phyloP scores from a whole-genome alignment of 2,797 vertebrate species.

The Acridotheres tristis region DNA sequence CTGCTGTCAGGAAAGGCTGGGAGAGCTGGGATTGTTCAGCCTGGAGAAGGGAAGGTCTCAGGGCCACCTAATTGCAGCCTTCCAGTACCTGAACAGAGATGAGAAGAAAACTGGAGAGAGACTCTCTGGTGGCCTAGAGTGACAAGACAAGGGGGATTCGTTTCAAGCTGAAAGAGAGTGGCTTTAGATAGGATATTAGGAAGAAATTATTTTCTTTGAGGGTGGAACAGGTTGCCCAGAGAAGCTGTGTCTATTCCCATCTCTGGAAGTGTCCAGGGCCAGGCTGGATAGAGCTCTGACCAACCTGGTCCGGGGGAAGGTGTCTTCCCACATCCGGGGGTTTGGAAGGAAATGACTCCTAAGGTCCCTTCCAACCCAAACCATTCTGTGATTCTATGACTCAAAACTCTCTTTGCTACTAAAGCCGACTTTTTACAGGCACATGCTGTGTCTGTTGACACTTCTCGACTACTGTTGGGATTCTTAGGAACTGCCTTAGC shows the following conservation, averaged over 20 bases:
- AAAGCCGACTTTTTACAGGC: neutral
- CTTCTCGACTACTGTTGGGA: rapidly evolving
- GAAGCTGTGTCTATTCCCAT: neutral
- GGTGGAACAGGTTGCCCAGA: neutral
- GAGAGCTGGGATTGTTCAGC: neutral
- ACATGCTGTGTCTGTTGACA: rapidly evolving
- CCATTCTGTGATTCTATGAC: neutral
- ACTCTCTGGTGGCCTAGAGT: neutral
- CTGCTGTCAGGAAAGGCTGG: neutral
- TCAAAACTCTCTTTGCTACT: neutral
- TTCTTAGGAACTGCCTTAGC: neutral
- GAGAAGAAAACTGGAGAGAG: neutral
- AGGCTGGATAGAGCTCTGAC: neutral
- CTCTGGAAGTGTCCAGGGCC: neutral
- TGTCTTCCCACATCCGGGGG: neutral
- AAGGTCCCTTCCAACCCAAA: neutral
- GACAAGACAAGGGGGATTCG: neutral
- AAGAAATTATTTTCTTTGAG: neutral
- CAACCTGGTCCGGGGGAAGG: neutral
- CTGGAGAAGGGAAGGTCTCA: neutral
- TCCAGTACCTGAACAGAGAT: neutral
- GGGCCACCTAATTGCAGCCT: neutral
- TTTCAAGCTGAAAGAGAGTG: neutral
- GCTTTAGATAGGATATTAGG: neutral
- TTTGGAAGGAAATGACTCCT: neutral